These are phyloP conservation scores for Acropternis orthonyx DNA, from an alignment of 2,797 vertebrate genomes.

Conservation along the genomic window DNA sequence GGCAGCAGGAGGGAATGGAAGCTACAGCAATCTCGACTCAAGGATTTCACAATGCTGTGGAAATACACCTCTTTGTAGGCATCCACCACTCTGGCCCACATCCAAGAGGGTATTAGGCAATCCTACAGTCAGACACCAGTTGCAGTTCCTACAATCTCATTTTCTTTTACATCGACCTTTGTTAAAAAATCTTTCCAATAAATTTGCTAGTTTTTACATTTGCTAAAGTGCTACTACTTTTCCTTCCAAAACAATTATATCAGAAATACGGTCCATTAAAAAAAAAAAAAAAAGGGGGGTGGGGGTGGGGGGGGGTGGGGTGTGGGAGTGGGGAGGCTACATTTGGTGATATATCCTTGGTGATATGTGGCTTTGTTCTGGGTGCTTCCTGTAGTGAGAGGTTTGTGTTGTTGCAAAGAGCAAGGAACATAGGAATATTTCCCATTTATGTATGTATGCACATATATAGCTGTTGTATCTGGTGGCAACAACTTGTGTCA, in stretches of 20 bases:
- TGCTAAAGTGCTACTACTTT: neutral
- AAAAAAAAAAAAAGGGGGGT: neutral
- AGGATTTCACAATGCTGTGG: neutral
- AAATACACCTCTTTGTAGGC: neutral
- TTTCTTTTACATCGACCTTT: neutral
- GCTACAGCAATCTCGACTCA: accelerated
- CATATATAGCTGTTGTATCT: neutral
- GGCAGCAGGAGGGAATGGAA: neutral
- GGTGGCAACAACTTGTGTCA: neutral
- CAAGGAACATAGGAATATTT: neutral
- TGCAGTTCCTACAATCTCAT: neutral
- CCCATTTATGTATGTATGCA: neutral
- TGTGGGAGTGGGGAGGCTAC: neutral
- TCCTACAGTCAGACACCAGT: neutral
- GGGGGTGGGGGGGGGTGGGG: too few species aligned
- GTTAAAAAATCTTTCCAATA: neutral
- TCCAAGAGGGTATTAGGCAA: neutral
- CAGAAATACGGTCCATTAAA: neutral
- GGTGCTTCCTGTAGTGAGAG: neutral
- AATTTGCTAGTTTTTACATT: neutral
- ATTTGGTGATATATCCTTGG: neutral
- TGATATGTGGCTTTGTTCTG: neutral
- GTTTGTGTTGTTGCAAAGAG: neutral
- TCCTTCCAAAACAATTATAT: neutral
- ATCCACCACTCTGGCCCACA: neutral